Percentiles rank a stretch among this genome's conserved stretches.
These are phyloP conservation scores for Miichthys miiuy DNA, from an alignment of 2,797 vertebrate species.

Conservation along the genomic window DNA sequence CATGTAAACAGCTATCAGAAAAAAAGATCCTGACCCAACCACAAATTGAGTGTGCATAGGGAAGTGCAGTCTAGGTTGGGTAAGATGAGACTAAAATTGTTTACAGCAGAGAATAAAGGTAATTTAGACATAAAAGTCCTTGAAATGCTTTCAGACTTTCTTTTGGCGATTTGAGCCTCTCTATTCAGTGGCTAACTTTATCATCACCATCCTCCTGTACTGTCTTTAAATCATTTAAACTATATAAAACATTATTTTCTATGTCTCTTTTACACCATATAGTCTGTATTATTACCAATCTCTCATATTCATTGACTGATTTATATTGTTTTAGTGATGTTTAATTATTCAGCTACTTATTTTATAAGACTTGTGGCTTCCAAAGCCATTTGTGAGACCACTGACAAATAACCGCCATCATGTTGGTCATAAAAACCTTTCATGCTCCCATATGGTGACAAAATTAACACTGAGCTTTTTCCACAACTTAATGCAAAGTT, in stretches of 20 bases:
- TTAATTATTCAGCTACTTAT: slow-evolving; percentile 53
- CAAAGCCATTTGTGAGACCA: slow-evolving; percentile 48
- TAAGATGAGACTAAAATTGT: slow-evolving; percentile 41
- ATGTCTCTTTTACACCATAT: background rate
- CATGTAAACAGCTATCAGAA: slow-evolving; percentile 51
- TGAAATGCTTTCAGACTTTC: slow-evolving; percentile 17
- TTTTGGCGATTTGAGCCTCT: slow-evolving; percentile 11
- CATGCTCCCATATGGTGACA: slow-evolving; percentile 30
- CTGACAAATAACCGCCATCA: slow-evolving; percentile 59
- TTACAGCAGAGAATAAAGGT: slow-evolving; percentile 33
- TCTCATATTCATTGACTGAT: slow-evolving; percentile 21
- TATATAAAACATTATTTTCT: background rate
- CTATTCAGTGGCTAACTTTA: background rate
- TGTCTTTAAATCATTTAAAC: background rate
- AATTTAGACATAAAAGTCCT: slow-evolving; percentile 8
- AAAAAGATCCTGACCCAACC: slow-evolving; percentile 35
- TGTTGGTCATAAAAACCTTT: slow-evolving; percentile 35
- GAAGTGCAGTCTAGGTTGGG: slow-evolving; percentile 21
- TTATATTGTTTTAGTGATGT: slow-evolving; percentile 46
- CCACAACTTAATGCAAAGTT: slow-evolving; percentile 36
- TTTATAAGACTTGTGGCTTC: slow-evolving; percentile 38
- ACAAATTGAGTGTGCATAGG: slow-evolving; percentile 26
- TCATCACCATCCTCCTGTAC: background rate
- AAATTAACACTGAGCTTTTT: slow-evolving; percentile 34
- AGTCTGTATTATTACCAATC: background rate